A percentile compares a stretch with the other conserved stretches of the same genome.
Conservation (phyloP, 2,113 vertebrate genomes). For the Rhinolophus ferrumequinum region DNA sequence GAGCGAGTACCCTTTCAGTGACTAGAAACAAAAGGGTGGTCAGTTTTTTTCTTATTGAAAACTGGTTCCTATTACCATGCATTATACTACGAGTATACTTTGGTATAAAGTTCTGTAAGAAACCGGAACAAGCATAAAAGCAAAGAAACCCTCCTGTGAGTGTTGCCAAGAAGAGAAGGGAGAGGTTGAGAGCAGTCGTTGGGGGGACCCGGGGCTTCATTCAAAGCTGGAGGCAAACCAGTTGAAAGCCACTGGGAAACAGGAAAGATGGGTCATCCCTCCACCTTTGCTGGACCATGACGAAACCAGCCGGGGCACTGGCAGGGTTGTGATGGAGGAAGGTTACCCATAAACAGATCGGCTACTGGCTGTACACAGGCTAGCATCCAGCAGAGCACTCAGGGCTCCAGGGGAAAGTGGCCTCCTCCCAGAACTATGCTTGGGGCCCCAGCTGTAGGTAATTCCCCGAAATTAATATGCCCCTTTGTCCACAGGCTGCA, state of each 20-base stretch:
- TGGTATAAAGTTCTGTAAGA: neutral
- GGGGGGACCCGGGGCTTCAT: neutral
- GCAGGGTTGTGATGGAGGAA: neutral
- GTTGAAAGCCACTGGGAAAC: neutral
- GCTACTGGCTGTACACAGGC: neutral
- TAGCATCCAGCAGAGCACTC: neutral
- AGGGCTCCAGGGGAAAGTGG: neutral
- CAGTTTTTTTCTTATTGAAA: neutral
- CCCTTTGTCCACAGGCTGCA: neutral
- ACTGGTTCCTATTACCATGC: neutral
- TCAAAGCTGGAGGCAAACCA: neutral
- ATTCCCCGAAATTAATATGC: neutral
- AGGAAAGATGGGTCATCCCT: neutral
- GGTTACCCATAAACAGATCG: neutral
- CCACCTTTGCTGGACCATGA: neutral
- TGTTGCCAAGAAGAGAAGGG: neutral
- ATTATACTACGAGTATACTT: neutral
- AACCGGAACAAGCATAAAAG: neutral
- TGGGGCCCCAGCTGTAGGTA: neutral
- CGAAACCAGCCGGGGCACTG: neutral
- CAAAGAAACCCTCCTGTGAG: neutral
- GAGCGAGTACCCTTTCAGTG: neutral
- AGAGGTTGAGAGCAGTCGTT: neutral
- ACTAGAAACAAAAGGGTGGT: neutral
- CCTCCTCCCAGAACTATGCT: neutral